Base-by-base conservation (phyloP, 1,140 invertebrate species). In the Drosophila kohkoa region DNA sequence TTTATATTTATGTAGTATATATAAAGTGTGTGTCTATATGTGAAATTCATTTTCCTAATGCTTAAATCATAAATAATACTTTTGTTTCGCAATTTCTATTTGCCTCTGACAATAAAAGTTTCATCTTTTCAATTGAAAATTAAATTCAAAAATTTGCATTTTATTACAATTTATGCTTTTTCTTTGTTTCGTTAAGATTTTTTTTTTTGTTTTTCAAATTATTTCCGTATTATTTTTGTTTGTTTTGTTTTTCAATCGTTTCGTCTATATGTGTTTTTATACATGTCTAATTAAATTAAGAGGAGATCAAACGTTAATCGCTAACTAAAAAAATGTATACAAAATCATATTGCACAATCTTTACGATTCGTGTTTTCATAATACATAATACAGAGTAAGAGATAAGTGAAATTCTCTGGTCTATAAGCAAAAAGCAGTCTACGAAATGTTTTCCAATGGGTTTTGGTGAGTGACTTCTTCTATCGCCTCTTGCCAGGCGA, bases 61-160 rank as follows among this genome's bases (percentile, higher is more conserved):
- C 83, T 88, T 89, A 88, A 66, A 78, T 78, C 63, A 87, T 87
- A 88, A 75, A 88, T 87, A 87, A 87, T 87, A 87, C 82, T 87
- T 86, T 75, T 58, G 15, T 51, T 69, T 64, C 51, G 49, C 32
- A 45, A 58, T 72, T 82, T 64, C 54, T 80, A 65, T 74, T 51
- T 74, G 71, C 64, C 41, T 74, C 65, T 74, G 71, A 69, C 57
- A 69, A 69, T 83, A 66, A 68, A 63, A 83, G 57, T 80, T 45
- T 54, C 38, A 30, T 55, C n/a, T 1, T 52, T 55, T 7, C 7
- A 64, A 69, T 30, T 79, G 68, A 51, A 83, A 85, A 75, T 81
- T 62, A 75, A 86, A 78, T 71, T 82, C 41, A 79, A 72, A 49
- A n/a, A 46, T 82, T 48, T 65, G 49, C 46, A 54, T 70, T 65